Percentiles rank a stretch among this genome's conserved stretches.
Conservation (phyloP, 92 coral and sea anemone genomes). For the Porites evermanni region DNA sequence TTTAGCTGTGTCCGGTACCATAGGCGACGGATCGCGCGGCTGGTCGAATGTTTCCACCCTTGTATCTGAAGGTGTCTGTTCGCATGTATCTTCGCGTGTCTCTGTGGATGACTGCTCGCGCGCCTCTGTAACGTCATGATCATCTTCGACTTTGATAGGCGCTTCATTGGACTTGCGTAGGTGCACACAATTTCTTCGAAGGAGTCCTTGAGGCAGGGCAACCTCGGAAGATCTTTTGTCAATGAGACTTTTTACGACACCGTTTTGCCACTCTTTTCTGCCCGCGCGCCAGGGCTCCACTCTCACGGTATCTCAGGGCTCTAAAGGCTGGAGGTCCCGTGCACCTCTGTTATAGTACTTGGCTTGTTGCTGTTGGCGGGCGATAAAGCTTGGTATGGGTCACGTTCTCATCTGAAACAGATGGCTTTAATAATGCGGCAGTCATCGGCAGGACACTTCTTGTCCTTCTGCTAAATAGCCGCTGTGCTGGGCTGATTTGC, state of each 20-base stretch:
- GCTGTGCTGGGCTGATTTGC: constrained; percentile 38
- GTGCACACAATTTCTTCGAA: constrained; percentile 36
- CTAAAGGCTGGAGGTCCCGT: constrained; percentile 26
- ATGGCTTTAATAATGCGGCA: constrained; percentile 18
- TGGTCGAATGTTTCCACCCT: no score
- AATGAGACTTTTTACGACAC: constrained; percentile 8
- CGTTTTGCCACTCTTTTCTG: constrained; percentile 38
- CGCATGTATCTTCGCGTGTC: no score
- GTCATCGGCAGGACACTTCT: constrained; percentile 32
- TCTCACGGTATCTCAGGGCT: constrained; percentile 24
- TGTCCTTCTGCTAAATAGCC: constrained; percentile 43
- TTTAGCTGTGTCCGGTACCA: no score
- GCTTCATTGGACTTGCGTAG: constrained; percentile 8
- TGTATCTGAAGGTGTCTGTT: no score
- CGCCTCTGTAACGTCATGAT: no score
- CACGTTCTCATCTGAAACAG: constrained; percentile 8
- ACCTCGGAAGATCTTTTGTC: constrained; percentile 43
- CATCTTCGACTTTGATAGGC: background rate
- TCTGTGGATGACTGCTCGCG: no score
- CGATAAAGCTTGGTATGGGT: constrained; percentile 26
- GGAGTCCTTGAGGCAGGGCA: constrained; percentile 5
- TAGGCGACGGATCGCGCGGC: no score
- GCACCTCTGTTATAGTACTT: constrained; percentile 40
- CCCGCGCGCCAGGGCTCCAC: constrained; percentile 34
- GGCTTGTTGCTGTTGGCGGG: constrained; percentile 48